A percentile compares a stretch with the other conserved stretches of the same genome.
Evolutionary conservation across 2,888 invertebrate species (phyloP).

Genomic region (Heliconius ethilla): DNA sequence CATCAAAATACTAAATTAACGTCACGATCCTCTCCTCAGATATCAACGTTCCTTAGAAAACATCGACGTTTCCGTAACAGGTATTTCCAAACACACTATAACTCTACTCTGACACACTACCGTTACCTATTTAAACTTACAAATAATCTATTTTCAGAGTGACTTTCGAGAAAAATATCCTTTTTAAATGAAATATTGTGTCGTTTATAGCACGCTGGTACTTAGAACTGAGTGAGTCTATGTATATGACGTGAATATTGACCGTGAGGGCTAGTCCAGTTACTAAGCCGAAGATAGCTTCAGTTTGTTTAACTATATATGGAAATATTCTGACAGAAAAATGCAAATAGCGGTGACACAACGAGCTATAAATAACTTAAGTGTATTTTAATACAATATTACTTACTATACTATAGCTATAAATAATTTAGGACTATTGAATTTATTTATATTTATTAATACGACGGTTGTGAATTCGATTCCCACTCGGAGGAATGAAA

Average conservation of each 20-base stretch:
- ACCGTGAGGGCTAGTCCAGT: slow-evolving; percentile 22
- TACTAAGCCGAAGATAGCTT: slow-evolving; percentile 1
- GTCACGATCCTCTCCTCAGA: not conserved
- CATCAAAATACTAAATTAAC: not conserved
- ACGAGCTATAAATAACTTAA: not conserved
- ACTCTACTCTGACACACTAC: slow-evolving; percentile 14
- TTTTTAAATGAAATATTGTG: slow-evolving; percentile 10
- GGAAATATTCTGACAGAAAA: slow-evolving; percentile 10
- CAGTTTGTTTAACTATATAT: slow-evolving; percentile 14
- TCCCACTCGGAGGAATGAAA: too few relatives aligned
- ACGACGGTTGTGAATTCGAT: too few relatives aligned
- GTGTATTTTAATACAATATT: not conserved
- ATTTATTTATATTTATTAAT: too few relatives aligned
- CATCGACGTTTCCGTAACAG: slow-evolving; percentile 10
- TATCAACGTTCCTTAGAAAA: slow-evolving; percentile 14
- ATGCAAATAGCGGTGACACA: not conserved
- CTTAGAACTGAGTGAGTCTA: slow-evolving; percentile 25
- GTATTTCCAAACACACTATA: slow-evolving; percentile 9
- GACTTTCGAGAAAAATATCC: slow-evolving; percentile 13
- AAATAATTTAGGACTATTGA: too few relatives aligned
- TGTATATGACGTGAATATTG: slow-evolving; percentile 32
- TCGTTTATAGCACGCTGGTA: slow-evolving; percentile 28
- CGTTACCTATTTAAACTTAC: slow-evolving; percentile 15
- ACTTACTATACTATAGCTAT: not conserved
- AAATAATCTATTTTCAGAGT: not conserved